Evolutionary conservation across 2,797 vertebrate genomes (phyloP).

Genomic region (Characodon lateralis): DNA sequence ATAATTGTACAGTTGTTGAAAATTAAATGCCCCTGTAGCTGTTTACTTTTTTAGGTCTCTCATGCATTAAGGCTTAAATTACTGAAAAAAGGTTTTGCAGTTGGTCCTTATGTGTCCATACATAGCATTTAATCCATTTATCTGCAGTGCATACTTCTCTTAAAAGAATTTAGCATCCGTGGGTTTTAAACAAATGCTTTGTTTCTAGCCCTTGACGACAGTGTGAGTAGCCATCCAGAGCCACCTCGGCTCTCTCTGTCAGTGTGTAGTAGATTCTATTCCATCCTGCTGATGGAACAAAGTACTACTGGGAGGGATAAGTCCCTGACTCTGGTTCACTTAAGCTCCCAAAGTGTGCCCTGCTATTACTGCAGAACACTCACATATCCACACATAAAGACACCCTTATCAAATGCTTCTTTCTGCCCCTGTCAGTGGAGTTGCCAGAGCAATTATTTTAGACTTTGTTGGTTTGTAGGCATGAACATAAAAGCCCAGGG

Average conservation of each 20-base stretch:
- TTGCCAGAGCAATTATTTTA: conserved; percentile 67
- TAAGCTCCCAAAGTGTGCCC: conserved; percentile 33
- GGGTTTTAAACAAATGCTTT: conserved; percentile 37
- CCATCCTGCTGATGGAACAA: conserved; percentile 68
- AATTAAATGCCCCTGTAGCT: neutral
- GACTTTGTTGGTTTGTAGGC: conserved; percentile 66
- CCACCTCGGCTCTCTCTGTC: conserved; percentile 56
- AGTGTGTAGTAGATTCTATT: conserved; percentile 62
- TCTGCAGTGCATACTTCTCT: neutral
- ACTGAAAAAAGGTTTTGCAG: neutral
- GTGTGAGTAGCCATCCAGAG: conserved; percentile 58
- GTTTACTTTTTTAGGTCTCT: neutral
- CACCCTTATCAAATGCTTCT: conserved; percentile 6
- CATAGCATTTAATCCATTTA: neutral
- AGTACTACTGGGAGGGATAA: conserved; percentile 63
- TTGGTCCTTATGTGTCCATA: neutral
- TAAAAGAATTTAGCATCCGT: conserved; percentile 46
- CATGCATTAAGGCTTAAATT: neutral
- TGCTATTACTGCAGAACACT: conserved; percentile 38
- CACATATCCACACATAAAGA: conserved; percentile 27
- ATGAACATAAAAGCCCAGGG: conserved; percentile 70
- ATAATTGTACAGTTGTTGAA: neutral
- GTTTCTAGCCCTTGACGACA: conserved; percentile 56
- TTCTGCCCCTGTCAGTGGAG: conserved; percentile 35
- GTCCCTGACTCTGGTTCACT: conserved; percentile 52